Evolutionary conservation across 2,113 vertebrate genomes (phyloP).

Genomic region (Misgurnus anguillicaudatus): DNA sequence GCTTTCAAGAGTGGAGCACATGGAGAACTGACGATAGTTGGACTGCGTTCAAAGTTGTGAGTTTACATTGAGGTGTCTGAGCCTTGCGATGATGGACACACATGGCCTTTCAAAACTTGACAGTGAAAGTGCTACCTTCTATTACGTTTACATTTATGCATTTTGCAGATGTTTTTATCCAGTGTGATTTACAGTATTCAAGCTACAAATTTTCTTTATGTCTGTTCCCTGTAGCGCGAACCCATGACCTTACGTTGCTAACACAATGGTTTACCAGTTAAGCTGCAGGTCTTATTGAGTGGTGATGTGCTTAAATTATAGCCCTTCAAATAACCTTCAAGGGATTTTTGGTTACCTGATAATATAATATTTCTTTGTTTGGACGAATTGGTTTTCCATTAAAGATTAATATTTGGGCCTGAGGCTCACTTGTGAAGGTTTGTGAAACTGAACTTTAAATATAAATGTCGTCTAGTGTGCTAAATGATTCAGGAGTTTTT

Average conservation of each 20-base stretch:
- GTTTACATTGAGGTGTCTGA: background rate
- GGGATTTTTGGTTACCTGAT: conserved; percentile 19
- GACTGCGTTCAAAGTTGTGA: background rate
- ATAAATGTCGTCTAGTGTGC: no score
- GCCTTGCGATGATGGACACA: background rate
- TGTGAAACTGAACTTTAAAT: conserved; percentile 12
- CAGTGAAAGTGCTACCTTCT: background rate
- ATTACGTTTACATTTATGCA: background rate
- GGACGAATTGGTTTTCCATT: conserved; percentile 4
- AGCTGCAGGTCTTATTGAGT: conserved; percentile 10
- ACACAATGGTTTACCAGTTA: no score
- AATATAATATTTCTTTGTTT: conserved; percentile 16
- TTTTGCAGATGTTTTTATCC: no score
- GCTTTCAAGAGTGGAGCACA: conserved; percentile 24
- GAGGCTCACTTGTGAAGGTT: conserved; percentile 1
- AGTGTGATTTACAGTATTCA: no score
- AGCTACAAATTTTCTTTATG: no score
- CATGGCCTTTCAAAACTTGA: background rate
- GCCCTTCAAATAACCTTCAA: background rate
- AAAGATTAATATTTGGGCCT: conserved; percentile 14
- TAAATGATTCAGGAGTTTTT: no score
- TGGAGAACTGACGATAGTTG: background rate
- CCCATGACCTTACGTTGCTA: no score
- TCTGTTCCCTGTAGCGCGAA: no score
- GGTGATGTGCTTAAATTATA: conserved; percentile 2